Base-by-base conservation (phyloP, 2,888 invertebrate genomes). In the Fragum fragum region DNA sequence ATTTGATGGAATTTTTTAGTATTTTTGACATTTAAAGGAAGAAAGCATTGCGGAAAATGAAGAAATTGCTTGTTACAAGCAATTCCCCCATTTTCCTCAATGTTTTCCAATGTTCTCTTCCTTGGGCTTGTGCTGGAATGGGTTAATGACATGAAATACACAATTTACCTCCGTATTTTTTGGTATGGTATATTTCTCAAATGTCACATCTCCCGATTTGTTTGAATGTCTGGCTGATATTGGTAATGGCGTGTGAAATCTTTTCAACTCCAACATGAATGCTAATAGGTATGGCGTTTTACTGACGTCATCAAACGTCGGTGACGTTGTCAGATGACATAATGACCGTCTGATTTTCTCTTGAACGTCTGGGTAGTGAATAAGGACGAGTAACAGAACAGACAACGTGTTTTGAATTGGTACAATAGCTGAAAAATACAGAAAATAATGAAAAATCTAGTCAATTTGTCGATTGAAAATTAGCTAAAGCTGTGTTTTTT, bases 161-260 rank as follows among this genome's bases (percentile, higher is more conserved):
- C n/a, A n/a, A n/a, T n/a, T 76, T 81, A 89, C 89, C 72, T 87
- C 85, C 52, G 87, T 86, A 61, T 84, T 81, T 70, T 86, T 85
- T 1, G 87, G 89, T 70, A 89, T 88, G 55, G 73, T 83, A 59
- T 83, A 88, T 18, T 82, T 84, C 36, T 87, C 87, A 36, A 87
- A 84, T 55, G 83, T 79, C 26, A 83, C 86, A 14, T 85, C 81
- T 6, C 89, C 88, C 3, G 79, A 75, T 11, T 83, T 83, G 73
- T 90, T 90, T 28, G 85, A 81, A 79, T 92, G 92, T 2, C 92
- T 88, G 14, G 92, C 88, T 0, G 89, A 91, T 7, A 92, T 83
- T 0, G 92, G 91, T 0, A 91, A 81, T 5, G 91, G 88, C 1
- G 89, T 87, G 26, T 90, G 85, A 63, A 88, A 89, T 2, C 92